Base-by-base conservation (phyloP, 2,797 vertebrate species). In the Nannoperca obscura region DNA sequence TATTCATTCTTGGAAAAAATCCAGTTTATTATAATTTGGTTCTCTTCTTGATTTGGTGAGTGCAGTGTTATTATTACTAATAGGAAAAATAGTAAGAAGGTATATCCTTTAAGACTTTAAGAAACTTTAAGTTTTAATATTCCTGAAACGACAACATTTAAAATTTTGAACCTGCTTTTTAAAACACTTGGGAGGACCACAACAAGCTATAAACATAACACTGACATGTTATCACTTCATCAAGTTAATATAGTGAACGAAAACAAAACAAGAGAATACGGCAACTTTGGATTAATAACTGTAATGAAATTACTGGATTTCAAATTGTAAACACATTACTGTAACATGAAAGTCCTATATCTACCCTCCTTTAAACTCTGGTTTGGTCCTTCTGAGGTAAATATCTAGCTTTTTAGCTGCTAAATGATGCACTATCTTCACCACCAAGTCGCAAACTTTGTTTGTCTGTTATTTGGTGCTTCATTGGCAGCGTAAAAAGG, bases 301-400 rank as follows among this genome's bases (percentile, higher is more conserved):
- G n/a, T 42, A 30, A 46, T 19, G 10, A 62, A 30, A 62, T 62
- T 19, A 46, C 1, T 20, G 24, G 7, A 47, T 63, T 47, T 63
- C 27, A 63, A 50, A 52, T 36, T 15, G 32, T 52, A 3, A 36
- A 36, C 34, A 9, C 34, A 36, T 36, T 32, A 32, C 32, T 32
- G 32, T 32, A 32, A 5, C 32, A 32, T 32, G 32, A 32, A 32
- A 32, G 32, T 32, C 32, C 32, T 5, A 32, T 32, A 32, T 67
- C 7, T n/a, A n/a, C 12, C 19, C 32, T 52, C 22, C 34, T 22
- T 53, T 36, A 17, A 46, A n/a, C 50, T 64, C 30, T 47, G 12
- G 7, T 74, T 66, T 40, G 71, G 62, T 66, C 62, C 32, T 47
- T 36, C 12, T n/a, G 12, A 44, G 38, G 22, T 3, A 36, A 22